Evolutionary conservation across 2,797 vertebrate species (phyloP).

Genomic region (Gallirallus australis): DNA sequence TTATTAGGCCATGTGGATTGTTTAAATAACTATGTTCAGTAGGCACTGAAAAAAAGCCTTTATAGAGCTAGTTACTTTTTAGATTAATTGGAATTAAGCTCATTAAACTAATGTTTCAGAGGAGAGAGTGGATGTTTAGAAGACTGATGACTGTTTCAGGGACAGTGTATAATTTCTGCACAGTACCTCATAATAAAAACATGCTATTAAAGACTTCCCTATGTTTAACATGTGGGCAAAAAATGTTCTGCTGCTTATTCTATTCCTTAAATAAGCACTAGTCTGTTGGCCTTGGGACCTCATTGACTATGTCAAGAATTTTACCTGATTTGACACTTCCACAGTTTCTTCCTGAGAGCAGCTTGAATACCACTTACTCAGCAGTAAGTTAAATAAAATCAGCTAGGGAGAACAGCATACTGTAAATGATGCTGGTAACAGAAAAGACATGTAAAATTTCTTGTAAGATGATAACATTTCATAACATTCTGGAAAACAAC

Average conservation of each 20-base stretch:
- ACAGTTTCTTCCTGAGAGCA: slow-evolving; percentile 36
- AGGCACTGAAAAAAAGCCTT: slow-evolving; percentile 11
- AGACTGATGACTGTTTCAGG: background rate
- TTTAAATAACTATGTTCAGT: background rate
- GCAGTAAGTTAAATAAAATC: slow-evolving; percentile 40
- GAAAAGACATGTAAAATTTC: slow-evolving; percentile 50
- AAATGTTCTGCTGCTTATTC: background rate
- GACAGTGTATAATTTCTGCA: background rate
- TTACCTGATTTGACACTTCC: slow-evolving; percentile 32
- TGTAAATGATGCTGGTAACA: slow-evolving; percentile 32
- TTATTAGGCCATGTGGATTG: background rate
- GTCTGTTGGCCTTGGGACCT: background rate
- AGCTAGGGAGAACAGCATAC: background rate
- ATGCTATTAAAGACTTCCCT: background rate
- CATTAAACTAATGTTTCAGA: background rate
- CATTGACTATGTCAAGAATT: slow-evolving; percentile 16
- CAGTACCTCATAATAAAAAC: background rate
- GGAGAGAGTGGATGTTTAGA: background rate
- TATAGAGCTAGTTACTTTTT: background rate
- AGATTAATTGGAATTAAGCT: background rate
- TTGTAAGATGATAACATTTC: slow-evolving; percentile 61
- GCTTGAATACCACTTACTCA: slow-evolving; percentile 59
- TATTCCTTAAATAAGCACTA: background rate
- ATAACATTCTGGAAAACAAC: slow-evolving; percentile 55
- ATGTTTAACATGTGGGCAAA: background rate